phyloP scores from a whole-genome alignment of 2,888 invertebrate genomes.

The Griposia aprilina region DNA sequence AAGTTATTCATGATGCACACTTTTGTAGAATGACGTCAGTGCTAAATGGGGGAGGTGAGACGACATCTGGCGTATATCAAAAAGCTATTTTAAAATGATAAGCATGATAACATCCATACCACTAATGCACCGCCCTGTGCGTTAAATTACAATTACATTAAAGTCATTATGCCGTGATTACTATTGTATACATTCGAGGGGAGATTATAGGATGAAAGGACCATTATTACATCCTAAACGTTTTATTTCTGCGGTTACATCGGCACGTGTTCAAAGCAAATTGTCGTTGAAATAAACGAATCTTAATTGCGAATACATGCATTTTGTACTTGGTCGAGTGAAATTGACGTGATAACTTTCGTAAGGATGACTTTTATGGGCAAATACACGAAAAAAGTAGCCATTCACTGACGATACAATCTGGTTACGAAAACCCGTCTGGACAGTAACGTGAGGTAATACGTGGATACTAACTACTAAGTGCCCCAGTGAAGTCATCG shows the following conservation, averaged over 20 bases:
- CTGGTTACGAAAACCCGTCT: constrained; percentile 69
- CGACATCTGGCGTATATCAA: constrained; percentile 86
- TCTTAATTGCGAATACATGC: constrained; percentile 73
- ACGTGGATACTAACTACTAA: constrained; percentile 62
- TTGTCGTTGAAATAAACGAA: constrained; percentile 74
- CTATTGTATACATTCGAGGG: constrained; percentile 73
- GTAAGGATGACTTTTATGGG: constrained; percentile 77
- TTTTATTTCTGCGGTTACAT: constrained; percentile 68
- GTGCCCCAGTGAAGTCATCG: constrained; percentile 70
- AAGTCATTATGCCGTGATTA: constrained; percentile 84
- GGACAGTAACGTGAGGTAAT: constrained; percentile 72
- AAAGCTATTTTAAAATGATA: constrained; percentile 86
- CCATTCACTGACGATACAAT: constrained; percentile 73
- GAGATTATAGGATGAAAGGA: constrained; percentile 73
- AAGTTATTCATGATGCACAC: constrained; percentile 57
- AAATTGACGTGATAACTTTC: constrained; percentile 75
- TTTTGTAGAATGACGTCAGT: constrained; percentile 63
- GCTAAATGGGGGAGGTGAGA: constrained; percentile 73
- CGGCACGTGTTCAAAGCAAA: constrained; percentile 82
- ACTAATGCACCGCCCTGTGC: constrained; percentile 84
- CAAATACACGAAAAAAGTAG: constrained; percentile 72
- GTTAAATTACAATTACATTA: constrained; percentile 87
- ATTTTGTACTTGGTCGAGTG: constrained; percentile 57
- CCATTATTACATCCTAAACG: constrained; percentile 72
- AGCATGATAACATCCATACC: constrained; percentile 83